Percentiles rank a stretch among this genome's conserved stretches.
Conservation (phyloP, 2,797 vertebrate species). For the Pteronotus mesoamericanus region DNA sequence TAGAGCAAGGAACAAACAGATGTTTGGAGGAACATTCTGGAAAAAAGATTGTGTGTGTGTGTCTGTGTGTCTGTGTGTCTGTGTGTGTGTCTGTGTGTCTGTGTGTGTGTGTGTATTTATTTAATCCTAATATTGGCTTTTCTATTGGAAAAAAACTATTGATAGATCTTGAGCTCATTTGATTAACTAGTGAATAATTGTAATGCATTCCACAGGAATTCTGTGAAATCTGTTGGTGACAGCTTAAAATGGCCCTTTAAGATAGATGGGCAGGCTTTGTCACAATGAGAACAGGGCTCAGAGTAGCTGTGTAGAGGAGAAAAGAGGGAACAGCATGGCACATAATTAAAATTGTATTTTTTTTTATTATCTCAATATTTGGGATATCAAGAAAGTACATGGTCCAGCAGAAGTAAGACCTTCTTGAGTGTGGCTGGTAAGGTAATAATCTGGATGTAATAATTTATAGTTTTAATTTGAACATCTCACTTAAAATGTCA, state of each 20-base stretch:
- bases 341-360: background rate
- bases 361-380: background rate
- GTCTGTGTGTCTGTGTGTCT: background rate
- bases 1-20: background rate
- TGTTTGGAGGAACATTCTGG: background rate
- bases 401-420: no score
- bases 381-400: background rate
- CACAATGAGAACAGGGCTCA: background rate
- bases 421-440: no score
- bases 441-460: no score
- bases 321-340: background rate
- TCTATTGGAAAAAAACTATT: background rate
- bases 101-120: background rate
- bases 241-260: background rate
- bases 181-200: background rate
- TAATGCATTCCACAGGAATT: background rate
- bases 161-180: background rate
- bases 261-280: background rate
- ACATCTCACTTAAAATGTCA: no score
- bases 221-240: background rate
- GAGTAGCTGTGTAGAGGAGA: background rate
- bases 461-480: no score
- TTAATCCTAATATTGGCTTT: background rate
- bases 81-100: background rate
- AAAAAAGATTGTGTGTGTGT: background rate